Evolutionary conservation across 2,888 invertebrate genomes (phyloP), one percentile per base, ranked within the genome.

Genomic region (Machimus atricapillus): DNA sequence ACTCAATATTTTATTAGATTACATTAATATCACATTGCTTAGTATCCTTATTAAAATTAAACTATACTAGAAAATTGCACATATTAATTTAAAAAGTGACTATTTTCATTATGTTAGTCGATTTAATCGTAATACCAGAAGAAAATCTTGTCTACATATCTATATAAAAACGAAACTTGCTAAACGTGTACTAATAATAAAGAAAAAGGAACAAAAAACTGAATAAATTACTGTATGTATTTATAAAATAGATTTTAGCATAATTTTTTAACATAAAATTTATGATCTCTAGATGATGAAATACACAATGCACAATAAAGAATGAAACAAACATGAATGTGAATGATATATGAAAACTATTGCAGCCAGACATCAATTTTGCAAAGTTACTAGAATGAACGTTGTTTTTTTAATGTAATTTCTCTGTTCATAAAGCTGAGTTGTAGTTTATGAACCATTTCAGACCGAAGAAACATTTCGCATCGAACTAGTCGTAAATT

Each of bases 211-310:
- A 52, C 66, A 79, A 79, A 79, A 46, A 79, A 12, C 23, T 78
- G 23, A 52, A 52, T 16, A 79, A 79, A 79, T 79, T 79, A 79
- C 52, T 79, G 79, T 79, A 66, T 66, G 66, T 66, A 79, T 79
- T 79, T 79, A 79, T 46, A 66, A 66, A 46, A 79, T 79, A 79
- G 52, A 79, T 79, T 79, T 79, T 79, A 79, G 79, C 52, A 79
- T 79, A 79, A 79, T 79, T 79, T 79, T 79, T 79, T 79, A 52
- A 79, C 46, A 79, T 79, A 12, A 46, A 79, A 79, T 52, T 27
- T 79, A 79, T 79, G 46, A 79, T 79, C 78, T 79, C 78, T 79
- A 46, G 46, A 79, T 79, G 43, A 79, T 79, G 78, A 43, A 79
- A 79, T 52, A 27, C 66, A 66, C 66, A 79, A 79, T 79, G 79